These are phyloP conservation scores for Oreochromis niloticus DNA, from an alignment of 2,113 vertebrate genomes.

Conservation along the genomic window DNA sequence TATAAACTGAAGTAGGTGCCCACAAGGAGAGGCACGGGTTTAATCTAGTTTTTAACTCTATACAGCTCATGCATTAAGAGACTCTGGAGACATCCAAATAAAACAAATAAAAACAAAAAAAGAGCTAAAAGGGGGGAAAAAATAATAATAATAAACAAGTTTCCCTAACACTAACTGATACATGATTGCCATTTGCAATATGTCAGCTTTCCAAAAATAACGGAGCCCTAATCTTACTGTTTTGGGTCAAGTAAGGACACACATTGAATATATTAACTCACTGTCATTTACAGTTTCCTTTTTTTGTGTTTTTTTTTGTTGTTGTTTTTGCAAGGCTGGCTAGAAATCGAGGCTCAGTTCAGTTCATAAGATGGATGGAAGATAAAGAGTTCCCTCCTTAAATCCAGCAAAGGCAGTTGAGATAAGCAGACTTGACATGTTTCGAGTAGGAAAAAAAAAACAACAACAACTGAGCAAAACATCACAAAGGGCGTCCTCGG, in stretches of 20 bases:
- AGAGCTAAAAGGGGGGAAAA: constrained; percentile 14
- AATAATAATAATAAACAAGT: constrained; percentile 23
- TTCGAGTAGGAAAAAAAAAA: background rate
- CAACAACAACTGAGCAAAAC: background rate
- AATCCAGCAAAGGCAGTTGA: constrained; percentile 59
- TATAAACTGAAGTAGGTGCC: constrained; percentile 52
- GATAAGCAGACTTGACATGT: constrained; percentile 32
- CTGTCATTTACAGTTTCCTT: constrained; percentile 57
- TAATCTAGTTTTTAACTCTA: constrained; percentile 58
- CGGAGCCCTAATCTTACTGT: constrained; percentile 65
- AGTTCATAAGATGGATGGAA: constrained; percentile 53
- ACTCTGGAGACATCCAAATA: constrained; percentile 35
- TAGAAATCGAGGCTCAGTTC: constrained; percentile 64
- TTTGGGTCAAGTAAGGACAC: constrained; percentile 69
- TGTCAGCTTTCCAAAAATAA: constrained; percentile 58
- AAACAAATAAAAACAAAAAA: background rate
- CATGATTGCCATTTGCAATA: constrained; percentile 78
- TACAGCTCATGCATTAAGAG: constrained; percentile 71
- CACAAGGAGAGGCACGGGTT: constrained; percentile 31
- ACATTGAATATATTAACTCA: constrained; percentile 56
- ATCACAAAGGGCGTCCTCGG: constrained; percentile 17
- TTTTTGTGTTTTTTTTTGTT: background rate
- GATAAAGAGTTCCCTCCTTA: constrained; percentile 47
- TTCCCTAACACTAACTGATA: constrained; percentile 55
- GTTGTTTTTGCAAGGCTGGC: constrained; percentile 56